Evolutionary conservation across 2,113 vertebrate species (phyloP), one percentile per base, ranked within the genome.

Genomic region (Petrocephalus microphthalmus): DNA sequence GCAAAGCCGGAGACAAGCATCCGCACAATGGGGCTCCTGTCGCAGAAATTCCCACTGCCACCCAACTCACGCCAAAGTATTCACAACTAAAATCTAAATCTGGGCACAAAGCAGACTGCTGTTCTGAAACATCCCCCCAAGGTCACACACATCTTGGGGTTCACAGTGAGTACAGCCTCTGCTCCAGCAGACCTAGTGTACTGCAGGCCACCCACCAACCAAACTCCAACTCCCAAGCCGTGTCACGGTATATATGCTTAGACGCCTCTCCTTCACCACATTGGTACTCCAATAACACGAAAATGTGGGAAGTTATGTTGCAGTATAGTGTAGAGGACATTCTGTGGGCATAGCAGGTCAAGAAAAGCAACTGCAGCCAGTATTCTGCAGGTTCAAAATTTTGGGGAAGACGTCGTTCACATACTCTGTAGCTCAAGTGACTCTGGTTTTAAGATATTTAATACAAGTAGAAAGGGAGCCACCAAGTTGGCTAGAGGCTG

Each of bases 71-170:
- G 17, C 71, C 71, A 42, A 78, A 78, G 71, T 42, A 78, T 78
- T 78, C 71, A 78, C 71, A 78, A 78, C 71, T 37, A 78, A 78
- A 78, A 33, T 7, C 71, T 78, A 78, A 78, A 78, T 78, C 71
- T 78, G 71, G 33, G 71, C 71, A 78, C 71, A 78, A 78, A 37
- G 29, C 42, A 33, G 29, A 78, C 17, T 13, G 29, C 71, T 78
- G 71, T 78, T 78, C 71, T 42, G 71, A 19, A 78, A 78, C 71
- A 78, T 42, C 33, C 71, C 71, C 33, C 15, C 33, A 78, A 78
- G 71, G 71, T 78, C 71, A 78, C 71, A 78, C 29, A 29, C 33
- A 78, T 78, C 71, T 42, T 0, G 33, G 19, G 71, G 71, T 74
- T 78, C 71, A 78, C 33, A 42, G 71, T n/a, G 19, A 78, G 71